Evolutionary conservation across 23 tunicate species (phyloP).

Genomic region (Styela clava): DNA sequence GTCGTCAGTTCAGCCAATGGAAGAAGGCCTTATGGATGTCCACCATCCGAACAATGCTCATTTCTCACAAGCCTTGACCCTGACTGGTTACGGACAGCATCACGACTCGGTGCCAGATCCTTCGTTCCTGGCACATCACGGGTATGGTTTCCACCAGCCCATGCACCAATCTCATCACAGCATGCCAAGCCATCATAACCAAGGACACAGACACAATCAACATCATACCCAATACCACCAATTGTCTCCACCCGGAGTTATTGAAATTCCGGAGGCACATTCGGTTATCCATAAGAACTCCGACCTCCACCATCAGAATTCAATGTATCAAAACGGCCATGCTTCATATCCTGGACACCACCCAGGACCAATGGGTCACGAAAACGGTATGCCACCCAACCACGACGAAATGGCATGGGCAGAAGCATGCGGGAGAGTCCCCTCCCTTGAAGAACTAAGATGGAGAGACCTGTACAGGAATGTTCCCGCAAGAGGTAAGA

Average conservation of each 20-base stretch:
- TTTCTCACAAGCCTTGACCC: neutral
- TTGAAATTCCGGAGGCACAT: conserved; percentile 6
- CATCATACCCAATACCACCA: conserved; percentile 5
- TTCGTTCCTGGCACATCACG: conserved; percentile 3
- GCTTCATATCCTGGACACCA: neutral
- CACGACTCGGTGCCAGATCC: conserved; percentile 1
- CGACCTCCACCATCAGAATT: conserved; percentile 21
- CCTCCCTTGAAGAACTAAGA: conserved; percentile 47
- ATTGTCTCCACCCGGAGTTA: conserved; percentile 29
- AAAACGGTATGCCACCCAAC: conserved; percentile 3
- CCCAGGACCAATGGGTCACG: neutral
- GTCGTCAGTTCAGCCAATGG: conserved; percentile 25
- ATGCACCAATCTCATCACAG: conserved; percentile 22
- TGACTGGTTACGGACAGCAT: neutral
- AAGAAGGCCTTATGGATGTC: conserved; percentile 11
- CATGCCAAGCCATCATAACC: conserved; percentile 7
- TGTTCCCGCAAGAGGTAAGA: conserved; percentile 67
- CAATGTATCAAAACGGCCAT: conserved; percentile 21
- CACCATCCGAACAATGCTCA: conserved; percentile 18
- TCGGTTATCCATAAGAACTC: neutral
- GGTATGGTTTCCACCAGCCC: neutral
- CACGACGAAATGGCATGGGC: conserved; percentile 11
- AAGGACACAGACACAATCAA: conserved; percentile 10
- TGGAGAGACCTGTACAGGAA: conserved; percentile 56
- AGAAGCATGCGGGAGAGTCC: conserved; percentile 17